A percentile compares a stretch with the other conserved stretches of the same genome.
phyloP scores from a whole-genome alignment of 2,888 invertebrate genomes.

The Lepidocyrtoides sp. region DNA sequence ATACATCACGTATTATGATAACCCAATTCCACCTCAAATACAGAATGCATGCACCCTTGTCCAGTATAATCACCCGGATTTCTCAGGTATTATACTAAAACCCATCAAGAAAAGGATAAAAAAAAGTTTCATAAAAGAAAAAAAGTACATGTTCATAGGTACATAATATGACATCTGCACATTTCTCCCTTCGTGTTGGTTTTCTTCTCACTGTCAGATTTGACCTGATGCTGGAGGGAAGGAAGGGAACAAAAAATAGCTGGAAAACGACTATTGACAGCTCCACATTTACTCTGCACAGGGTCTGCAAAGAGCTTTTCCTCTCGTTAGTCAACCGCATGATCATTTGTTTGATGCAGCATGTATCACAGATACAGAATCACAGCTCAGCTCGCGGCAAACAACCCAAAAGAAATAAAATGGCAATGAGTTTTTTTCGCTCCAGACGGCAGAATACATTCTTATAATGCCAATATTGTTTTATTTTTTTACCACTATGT shows the following conservation, averaged over 20 bases:
- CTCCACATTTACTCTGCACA: background rate
- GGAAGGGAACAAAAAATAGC: background rate
- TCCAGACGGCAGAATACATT: background rate
- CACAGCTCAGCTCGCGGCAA: background rate
- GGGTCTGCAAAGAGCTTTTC: background rate
- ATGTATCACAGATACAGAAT: background rate
- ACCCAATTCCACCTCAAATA: too few species aligned
- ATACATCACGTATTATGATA: too few species aligned
- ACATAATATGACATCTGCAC: too few species aligned
- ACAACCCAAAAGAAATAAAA: background rate
- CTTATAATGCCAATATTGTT: background rate
- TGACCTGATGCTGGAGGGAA: slow-evolving; percentile 41
- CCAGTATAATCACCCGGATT: too few species aligned
- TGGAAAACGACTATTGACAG: slow-evolving; percentile 42
- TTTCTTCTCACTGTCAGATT: slow-evolving; percentile 24
- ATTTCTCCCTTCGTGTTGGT: too few species aligned
- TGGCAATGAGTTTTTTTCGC: background rate
- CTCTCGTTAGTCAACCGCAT: background rate
- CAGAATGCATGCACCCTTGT: too few species aligned
- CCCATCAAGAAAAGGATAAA: too few species aligned
- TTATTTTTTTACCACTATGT: background rate
- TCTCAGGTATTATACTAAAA: too few species aligned
- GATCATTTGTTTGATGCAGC: background rate
- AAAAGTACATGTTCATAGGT: too few species aligned
- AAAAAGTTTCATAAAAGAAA: too few species aligned